phyloP scores from a whole-genome alignment of 2,797 vertebrate species.

The Todus mexicanus region DNA sequence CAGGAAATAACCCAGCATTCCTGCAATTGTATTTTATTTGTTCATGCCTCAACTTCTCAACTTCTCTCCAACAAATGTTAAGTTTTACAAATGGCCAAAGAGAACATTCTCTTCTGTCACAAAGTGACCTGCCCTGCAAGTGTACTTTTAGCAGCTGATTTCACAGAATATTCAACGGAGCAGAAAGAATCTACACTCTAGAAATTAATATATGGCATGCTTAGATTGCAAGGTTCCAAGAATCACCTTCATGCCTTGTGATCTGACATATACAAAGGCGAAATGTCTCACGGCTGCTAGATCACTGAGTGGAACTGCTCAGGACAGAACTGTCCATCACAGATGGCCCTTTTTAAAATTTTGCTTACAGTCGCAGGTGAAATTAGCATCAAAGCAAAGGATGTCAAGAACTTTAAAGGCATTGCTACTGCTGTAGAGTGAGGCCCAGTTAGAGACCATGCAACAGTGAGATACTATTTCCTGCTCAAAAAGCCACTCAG shows the following conservation, averaged over 20 bases:
- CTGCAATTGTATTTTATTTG: not conserved
- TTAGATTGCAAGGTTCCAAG: constrained; percentile 43
- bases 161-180: constrained; percentile 34
- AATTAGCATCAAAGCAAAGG: not conserved
- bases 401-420: not conserved
- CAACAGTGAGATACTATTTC: not conserved
- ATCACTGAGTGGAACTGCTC: constrained; percentile 28
- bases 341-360: not conserved
- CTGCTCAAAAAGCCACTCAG: not conserved
- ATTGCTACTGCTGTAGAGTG: not conserved
- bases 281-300: not conserved
- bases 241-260: constrained; percentile 63
- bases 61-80: not conserved
- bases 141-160: constrained; percentile 44
- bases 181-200: constrained; percentile 27
- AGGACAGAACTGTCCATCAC: constrained; percentile 33
- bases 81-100: not conserved
- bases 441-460: not conserved
- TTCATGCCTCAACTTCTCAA: not conserved
- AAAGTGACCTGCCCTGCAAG: not conserved
- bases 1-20: not conserved
- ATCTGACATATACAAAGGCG: not conserved
- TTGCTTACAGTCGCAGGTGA: not conserved
- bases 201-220: constrained; percentile 51
- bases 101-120: not conserved